Conservation (phyloP, 2,113 vertebrate species). For the Antennarius striatus region DNA sequence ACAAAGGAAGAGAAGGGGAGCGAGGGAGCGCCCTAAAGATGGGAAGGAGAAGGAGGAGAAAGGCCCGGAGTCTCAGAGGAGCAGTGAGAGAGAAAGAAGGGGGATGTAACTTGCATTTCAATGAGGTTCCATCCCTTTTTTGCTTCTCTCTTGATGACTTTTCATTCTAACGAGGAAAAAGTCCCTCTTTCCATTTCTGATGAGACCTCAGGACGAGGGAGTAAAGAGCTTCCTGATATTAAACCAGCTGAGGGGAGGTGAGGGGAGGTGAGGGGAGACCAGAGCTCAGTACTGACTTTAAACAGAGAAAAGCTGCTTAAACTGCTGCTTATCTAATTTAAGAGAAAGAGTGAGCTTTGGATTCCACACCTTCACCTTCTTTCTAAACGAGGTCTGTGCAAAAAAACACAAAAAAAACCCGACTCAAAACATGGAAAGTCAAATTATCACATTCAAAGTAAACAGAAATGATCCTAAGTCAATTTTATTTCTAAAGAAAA, state of each 20-base stretch:
- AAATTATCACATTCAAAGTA: slow-evolving; percentile 19
- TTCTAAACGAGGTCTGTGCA: slow-evolving; percentile 4
- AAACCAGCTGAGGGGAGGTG: slow-evolving; percentile 39
- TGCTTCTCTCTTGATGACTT: slow-evolving; percentile 70
- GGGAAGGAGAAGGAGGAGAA: slow-evolving; percentile 70
- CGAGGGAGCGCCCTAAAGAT: slow-evolving; percentile 61
- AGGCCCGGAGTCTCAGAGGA: slow-evolving; percentile 74
- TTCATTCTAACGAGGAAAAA: slow-evolving; percentile 69
- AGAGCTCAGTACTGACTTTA: slow-evolving; percentile 29
- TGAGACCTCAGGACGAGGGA: slow-evolving; percentile 48
- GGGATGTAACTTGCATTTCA: slow-evolving; percentile 79
- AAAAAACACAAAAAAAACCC: neutral
- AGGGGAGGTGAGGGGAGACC: neutral
- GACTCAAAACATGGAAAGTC: neutral
- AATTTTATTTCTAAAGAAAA: too few relatives aligned
- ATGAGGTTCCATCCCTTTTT: slow-evolving; percentile 76
- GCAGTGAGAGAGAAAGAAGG: slow-evolving; percentile 63
- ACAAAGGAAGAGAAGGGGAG: slow-evolving; percentile 78
- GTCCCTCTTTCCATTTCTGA: slow-evolving; percentile 68
- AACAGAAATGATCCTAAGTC: slow-evolving; percentile 46
- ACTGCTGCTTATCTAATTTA: slow-evolving; percentile 28
- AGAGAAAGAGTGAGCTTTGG: slow-evolving; percentile 26
- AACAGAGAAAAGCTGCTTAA: slow-evolving; percentile 22
- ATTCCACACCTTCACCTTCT: slow-evolving; percentile 31
- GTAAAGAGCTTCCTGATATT: slow-evolving; percentile 56